Evolutionary conservation across 2,113 vertebrate genomes (phyloP), one percentile per base, ranked within the genome.

Genomic region (Gymnorhina tibicen): DNA sequence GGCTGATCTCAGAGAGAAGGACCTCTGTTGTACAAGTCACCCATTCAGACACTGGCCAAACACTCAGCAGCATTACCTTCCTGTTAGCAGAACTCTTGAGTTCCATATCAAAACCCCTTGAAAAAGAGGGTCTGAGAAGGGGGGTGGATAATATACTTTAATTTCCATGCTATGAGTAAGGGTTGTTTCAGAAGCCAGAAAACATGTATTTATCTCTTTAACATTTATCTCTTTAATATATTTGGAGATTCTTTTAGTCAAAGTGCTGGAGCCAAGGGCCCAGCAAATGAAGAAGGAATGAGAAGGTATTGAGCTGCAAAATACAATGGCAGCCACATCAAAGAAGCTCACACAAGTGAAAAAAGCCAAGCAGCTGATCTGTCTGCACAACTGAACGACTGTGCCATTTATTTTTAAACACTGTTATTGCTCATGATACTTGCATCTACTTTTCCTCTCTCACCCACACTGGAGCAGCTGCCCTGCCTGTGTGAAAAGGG

Each of bases 331-430:
- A 7, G 64, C 39, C 42, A 68, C 33, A 80, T 56, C 64, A 70
- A 75, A 95, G 58, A 56, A 64, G 41, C 58, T 87, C 52, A 72
- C 16, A 47, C 2, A 13, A 23, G 66, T 91, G 74, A 68, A 74
- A 53, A 85, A 68, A 68, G 28, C 84, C 46, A 78, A 81, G 49
- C 16, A 77, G 81, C 50, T 79, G 53, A 89, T 85, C 69, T 58
- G n/a, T 41, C 69, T 79, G 87, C 74, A 87, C 85, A 87, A 79
- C 49, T 73, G 58, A 94, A 83, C 9, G 58, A 80, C 69, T 67
- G 56, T 67, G 91, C 28, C 69, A 93, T 89, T 89, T 87, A 89
- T 91, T 95, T 95, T 95, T 95, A 92, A 95, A 89, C 64, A 78
- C 22, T 52, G 39, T 67, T 70, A 49, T 46, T 79, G 84, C 94